A percentile compares a stretch with the other conserved stretches of the same genome.
phyloP scores from a whole-genome alignment of 2,888 invertebrate species.

The Lobophora halterata region DNA sequence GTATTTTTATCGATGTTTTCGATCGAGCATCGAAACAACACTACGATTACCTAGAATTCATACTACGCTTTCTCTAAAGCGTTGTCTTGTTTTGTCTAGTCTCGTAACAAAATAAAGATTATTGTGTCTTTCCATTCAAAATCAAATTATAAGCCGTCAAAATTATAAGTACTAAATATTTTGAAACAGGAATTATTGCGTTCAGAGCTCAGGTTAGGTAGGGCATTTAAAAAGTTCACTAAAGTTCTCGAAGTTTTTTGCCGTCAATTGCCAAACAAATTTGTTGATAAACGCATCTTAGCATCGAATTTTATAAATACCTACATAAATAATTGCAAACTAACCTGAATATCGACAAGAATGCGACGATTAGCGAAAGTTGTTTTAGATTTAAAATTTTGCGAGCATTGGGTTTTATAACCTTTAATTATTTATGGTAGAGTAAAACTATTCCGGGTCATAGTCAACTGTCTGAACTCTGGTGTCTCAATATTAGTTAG shows the following conservation, averaged over 20 bases:
- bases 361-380: slow-evolving; percentile 19
- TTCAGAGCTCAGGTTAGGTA: slow-evolving; percentile 26
- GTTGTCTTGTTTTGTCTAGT: too few species aligned
- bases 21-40: slow-evolving; percentile 8
- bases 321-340: slow-evolving; percentile 35
- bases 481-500: slow-evolving; percentile 34
- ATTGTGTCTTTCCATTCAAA: too few species aligned
- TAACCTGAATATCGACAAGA: slow-evolving; percentile 27
- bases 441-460: slow-evolving; percentile 30
- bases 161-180: slow-evolving; percentile 8
- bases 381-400: slow-evolving; percentile 8
- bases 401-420: slow-evolving; percentile 24
- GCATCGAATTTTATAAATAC: slow-evolving; percentile 31
- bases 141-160: too few species aligned
- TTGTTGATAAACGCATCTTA: slow-evolving; percentile 30
- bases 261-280: slow-evolving; percentile 32
- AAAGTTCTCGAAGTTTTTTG: slow-evolving; percentile 30
- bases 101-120: too few species aligned
- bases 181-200: slow-evolving; percentile 18
- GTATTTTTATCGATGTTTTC: slow-evolving; percentile 12
- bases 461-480: slow-evolving; percentile 30
- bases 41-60: too few species aligned
- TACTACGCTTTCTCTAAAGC: too few species aligned
- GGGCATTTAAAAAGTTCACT: slow-evolving; percentile 36
- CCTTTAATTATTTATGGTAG: slow-evolving; percentile 26